Percentiles rank a stretch among this genome's conserved stretches.
These are phyloP conservation scores for Lasiurus cinereus DNA, from an alignment of 2,113 vertebrate genomes.

Conservation along the genomic window DNA sequence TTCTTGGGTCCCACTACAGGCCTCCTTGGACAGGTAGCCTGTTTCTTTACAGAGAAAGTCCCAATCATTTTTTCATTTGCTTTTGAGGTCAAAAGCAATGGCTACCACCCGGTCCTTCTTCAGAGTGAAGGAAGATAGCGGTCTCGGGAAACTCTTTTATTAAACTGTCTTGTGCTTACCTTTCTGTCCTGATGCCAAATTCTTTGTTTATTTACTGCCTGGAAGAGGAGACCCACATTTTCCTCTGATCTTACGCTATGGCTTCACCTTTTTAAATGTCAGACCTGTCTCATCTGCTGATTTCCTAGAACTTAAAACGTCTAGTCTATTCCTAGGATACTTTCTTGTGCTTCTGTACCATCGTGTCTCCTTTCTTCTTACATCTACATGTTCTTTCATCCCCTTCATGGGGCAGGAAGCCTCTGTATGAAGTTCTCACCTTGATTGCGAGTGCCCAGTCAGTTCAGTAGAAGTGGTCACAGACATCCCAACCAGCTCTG, in stretches of 20 bases:
- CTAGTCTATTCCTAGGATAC: neutral
- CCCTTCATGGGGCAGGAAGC: neutral
- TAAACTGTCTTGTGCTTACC: neutral
- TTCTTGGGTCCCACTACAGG: too few relatives aligned
- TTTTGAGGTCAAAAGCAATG: neutral
- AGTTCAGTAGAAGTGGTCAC: neutral
- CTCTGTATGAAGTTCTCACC: neutral
- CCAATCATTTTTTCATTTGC: neutral
- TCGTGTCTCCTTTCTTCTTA: neutral
- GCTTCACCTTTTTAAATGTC: neutral
- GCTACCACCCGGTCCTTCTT: neutral
- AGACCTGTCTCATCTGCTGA: neutral
- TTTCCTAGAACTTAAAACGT: neutral
- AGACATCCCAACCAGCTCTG: neutral
- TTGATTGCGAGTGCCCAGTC: neutral
- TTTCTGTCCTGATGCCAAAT: neutral
- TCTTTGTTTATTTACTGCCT: neutral
- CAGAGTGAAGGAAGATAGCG: neutral
- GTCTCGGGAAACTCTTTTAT: neutral
- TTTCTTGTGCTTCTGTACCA: neutral
- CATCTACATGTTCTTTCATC: neutral
- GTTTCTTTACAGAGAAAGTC: neutral
- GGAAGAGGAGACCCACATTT: rapidly evolving
- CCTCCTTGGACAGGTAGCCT: neutral
- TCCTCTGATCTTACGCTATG: neutral